phyloP scores from a whole-genome alignment of 2,888 invertebrate genomes.

The Tipula helvola region DNA sequence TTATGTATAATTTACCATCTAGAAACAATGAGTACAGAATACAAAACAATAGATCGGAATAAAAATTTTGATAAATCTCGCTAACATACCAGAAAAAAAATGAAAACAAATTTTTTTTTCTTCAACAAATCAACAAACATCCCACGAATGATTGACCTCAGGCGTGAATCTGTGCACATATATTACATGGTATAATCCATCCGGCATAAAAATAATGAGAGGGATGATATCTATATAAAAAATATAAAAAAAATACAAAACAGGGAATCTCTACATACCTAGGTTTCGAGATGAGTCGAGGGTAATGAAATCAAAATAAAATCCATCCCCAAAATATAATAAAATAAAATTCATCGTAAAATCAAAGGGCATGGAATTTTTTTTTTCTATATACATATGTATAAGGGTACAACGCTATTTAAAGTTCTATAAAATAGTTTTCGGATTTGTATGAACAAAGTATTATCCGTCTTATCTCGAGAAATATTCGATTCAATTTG shows the following conservation, averaged over 20 bases:
- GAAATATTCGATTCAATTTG: not conserved
- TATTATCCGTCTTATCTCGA: not conserved
- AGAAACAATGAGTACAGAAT: not conserved
- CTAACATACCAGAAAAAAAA: not conserved
- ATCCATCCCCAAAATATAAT: not conserved
- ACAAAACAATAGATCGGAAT: too few relatives aligned
- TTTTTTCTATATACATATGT: not conserved
- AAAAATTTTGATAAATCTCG: not conserved
- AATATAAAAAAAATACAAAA: not conserved
- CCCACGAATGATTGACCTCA: constrained; percentile 10
- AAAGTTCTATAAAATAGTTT: not conserved
- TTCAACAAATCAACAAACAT: constrained; percentile 6
- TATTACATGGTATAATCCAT: not conserved
- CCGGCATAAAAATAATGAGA: not conserved
- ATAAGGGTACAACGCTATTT: not conserved
- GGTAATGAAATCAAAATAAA: not conserved
- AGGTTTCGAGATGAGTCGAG: not conserved
- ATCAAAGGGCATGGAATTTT: not conserved
- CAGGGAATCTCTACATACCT: not conserved
- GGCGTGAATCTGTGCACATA: constrained; percentile 12
- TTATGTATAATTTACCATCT: not conserved
- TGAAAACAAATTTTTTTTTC: not conserved
- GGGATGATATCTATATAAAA: not conserved
- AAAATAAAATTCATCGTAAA: not conserved
- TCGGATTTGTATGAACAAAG: not conserved